A percentile compares a stretch with the other conserved stretches of the same genome.
Evolutionary conservation across 2,113 vertebrate genomes (phyloP).

Genomic region (Zonotrichia leucophrys): DNA sequence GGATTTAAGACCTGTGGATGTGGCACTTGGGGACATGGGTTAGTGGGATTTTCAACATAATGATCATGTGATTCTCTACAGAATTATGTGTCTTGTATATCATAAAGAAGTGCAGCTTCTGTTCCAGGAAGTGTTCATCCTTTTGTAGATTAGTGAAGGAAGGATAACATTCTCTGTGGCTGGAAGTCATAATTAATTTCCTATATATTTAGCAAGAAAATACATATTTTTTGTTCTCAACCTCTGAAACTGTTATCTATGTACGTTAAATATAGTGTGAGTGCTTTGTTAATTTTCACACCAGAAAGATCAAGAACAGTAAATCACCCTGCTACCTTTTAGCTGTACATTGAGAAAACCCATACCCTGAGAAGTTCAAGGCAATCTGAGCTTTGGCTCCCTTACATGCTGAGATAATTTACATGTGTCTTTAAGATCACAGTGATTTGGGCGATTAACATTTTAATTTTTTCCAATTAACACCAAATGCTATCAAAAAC

Average conservation of each 20-base stretch:
- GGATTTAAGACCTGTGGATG: background rate
- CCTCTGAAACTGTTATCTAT: background rate
- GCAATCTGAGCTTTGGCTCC: background rate
- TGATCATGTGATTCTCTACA: background rate
- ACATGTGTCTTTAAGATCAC: conserved; percentile 16
- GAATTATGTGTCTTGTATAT: background rate
- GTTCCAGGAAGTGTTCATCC: background rate
- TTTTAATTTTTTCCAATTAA: conserved; percentile 7
- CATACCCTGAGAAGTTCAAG: background rate
- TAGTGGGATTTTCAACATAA: background rate
- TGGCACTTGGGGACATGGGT: background rate
- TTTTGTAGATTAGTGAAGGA: background rate
- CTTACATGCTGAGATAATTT: conserved; percentile 28
- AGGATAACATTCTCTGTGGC: background rate
- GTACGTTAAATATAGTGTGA: background rate
- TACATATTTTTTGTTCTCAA: background rate
- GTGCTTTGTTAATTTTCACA: background rate
- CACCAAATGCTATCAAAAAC: conserved; percentile 46
- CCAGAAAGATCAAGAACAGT: background rate
- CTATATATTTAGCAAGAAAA: background rate
- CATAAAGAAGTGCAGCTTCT: background rate
- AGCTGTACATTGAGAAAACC: background rate
- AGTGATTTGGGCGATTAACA: conserved; percentile 8
- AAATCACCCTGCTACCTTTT: background rate
- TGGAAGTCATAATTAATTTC: background rate